Evolutionary conservation across 2,797 vertebrate genomes (phyloP), one percentile per base, ranked within the genome.

Genomic region (Mergus octosetaceus): DNA sequence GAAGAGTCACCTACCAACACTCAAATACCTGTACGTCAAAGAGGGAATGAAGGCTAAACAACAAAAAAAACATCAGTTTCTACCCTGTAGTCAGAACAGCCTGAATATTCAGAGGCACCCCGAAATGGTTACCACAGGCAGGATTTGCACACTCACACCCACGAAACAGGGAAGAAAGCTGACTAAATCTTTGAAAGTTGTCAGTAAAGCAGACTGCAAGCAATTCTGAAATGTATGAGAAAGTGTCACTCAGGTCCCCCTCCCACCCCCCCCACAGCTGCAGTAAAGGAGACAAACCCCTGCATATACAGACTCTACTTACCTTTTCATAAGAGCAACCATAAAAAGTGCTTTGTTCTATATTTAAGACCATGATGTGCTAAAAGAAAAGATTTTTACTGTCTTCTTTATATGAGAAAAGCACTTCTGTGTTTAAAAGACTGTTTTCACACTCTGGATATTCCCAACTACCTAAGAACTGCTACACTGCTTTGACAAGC

Each of bases 51-150:
- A 15, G 65, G 2, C 16, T 34, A 9, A 3, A 2, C 6, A 47
- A 45, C 9, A 11, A 11, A 27, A 43, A 43, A 19, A 43, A 45
- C 9, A 18, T 4, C 14, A 7, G 20, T 3, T 36, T 27, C 47
- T 10, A 4, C 14, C 38, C 28, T 16, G 49, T 36, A 28, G 39
- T 10, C 32, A 56, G 21, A 47, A 5, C 9, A 41, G 38, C 36
- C 34, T n/a, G 2, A 51, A 7, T 5, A 6, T 2, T 32, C 39
- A 22, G n/a, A 20, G 30, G n/a, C 45, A 41, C 3, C 25, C 28
- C 72, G 39, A 17, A 41, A 27, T 0, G 0, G 8, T 13, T 3
- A 0, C 2, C 3, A 0, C 0, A 1, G 54, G n/a, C 24, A 51
- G 73, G 30, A 41, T 4, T 16, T 47, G 41, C 54, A 30, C 11